Evolutionary conservation across 1,140 invertebrate genomes (phyloP), one percentile per base, ranked within the genome.

Genomic region (Lepidostoma basale): DNA sequence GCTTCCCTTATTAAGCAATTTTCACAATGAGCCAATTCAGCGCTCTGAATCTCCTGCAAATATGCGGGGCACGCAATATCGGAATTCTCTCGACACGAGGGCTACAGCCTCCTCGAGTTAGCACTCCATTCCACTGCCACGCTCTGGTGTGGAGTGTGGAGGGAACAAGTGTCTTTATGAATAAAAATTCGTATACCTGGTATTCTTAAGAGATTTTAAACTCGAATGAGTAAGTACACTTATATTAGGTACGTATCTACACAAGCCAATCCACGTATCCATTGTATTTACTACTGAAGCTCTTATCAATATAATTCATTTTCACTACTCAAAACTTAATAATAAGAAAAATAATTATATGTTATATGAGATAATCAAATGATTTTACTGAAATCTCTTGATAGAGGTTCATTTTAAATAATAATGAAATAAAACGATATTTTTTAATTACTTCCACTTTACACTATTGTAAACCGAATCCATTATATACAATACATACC

Each of bases 51-150:
- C 30, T 8, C 36, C 30, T 1, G 9, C 30, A 62, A 62, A 62
- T 44, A 14, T 62, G 59, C 59, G 59, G 14, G 12, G 25, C 14
- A 42, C 59, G 39, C 59, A 62, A 26, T 44, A 62, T 62, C 14
- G 59, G 59, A 44, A 44, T 44, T 62, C 59, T 39, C 59, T 62
- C 40, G 23, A 62, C 18, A 20, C 25, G 9, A 3, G 16, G 18
- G 59, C n/a, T n/a, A 45, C n/a, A 20, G 25, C 14, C 42, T n/a
- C 10, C 49, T 54, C 20, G 14, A 8, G 25, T 28, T 8, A 14
- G 5, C 9, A 8, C 23, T 28, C 23, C 47, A 14, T 25, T 52
- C 25, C 16, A 36, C 20, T 18, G 12, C 16, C 14, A 47, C 2
- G 44, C 10, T 47, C 49, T 28, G 26, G 18, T 2, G 5, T 33